A percentile compares a stretch with the other conserved stretches of the same genome.
These are phyloP conservation scores for Pangasianodon hypophthalmus DNA, from an alignment of 2,113 vertebrate genomes.

Conservation along the genomic window DNA sequence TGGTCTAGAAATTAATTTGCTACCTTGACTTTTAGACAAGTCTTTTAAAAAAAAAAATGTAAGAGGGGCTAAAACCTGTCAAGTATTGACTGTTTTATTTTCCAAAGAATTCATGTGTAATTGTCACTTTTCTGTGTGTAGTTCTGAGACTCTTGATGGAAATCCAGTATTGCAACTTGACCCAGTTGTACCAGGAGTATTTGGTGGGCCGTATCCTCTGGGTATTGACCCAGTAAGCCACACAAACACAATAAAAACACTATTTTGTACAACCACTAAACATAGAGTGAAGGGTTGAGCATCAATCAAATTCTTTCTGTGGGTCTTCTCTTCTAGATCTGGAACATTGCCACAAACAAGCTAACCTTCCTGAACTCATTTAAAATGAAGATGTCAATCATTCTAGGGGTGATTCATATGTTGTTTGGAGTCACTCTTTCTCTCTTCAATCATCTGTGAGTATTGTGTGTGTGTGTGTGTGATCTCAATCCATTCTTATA, in stretches of 20 bases:
- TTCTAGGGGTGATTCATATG: conserved; percentile 96
- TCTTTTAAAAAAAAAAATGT: background rate
- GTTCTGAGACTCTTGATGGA: conserved; percentile 77
- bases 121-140: conserved; percentile 40
- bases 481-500: background rate
- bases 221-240: conserved; percentile 92
- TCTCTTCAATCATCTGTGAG: conserved; percentile 94
- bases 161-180: conserved; percentile 86
- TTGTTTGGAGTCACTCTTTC: conserved; percentile 89
- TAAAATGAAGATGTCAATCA: conserved; percentile 99
- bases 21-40: background rate
- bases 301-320: background rate
- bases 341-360: conserved; percentile 95
- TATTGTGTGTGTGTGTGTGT: background rate
- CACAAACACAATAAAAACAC: background rate
- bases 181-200: conserved; percentile 86
- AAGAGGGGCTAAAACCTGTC: background rate
- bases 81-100: background rate
- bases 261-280: background rate
- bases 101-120: background rate
- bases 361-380: conserved; percentile 97
- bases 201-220: conserved; percentile 90
- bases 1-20: background rate
- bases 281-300: background rate
- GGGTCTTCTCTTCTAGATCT: conserved; percentile 78